Evolutionary conservation across 2,888 invertebrate genomes (phyloP).

Genomic region (Nebria brevicollis): DNA sequence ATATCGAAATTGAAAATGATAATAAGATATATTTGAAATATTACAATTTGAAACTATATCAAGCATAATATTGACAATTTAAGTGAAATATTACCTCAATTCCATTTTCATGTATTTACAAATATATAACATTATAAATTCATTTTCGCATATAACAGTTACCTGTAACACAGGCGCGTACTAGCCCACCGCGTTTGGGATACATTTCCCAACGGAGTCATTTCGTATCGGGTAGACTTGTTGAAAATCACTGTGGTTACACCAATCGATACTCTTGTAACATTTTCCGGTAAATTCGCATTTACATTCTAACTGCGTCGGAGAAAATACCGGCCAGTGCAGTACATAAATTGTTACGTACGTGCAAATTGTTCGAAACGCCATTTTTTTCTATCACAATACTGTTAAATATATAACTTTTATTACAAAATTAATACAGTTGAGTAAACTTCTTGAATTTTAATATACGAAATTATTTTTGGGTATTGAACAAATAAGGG

Average conservation of each 20-base stretch:
- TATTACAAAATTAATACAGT: too few relatives aligned
- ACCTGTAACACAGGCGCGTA: not conserved
- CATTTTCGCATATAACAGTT: not conserved
- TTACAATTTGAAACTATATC: too few relatives aligned
- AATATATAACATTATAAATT: slow-evolving; percentile 1
- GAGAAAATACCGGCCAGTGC: not conserved
- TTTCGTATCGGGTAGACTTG: not conserved
- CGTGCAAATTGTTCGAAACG: not conserved
- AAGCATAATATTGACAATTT: not conserved
- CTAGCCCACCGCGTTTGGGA: not conserved
- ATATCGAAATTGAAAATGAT: too few relatives aligned
- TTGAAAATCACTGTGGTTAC: not conserved
- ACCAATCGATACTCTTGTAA: not conserved
- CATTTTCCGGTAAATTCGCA: not conserved
- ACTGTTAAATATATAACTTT: not conserved
- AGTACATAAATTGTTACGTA: not conserved
- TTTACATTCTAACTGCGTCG: not conserved
- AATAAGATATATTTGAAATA: too few relatives aligned
- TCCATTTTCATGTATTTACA: not conserved
- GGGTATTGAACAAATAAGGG: not conserved
- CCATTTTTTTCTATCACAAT: not conserved
- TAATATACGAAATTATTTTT: not conserved
- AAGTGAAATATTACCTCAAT: not conserved
- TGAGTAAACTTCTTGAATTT: too few relatives aligned
- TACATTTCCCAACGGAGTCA: not conserved